phyloP scores from a whole-genome alignment of 2,113 vertebrate species.

The Pelecanus crispus region DNA sequence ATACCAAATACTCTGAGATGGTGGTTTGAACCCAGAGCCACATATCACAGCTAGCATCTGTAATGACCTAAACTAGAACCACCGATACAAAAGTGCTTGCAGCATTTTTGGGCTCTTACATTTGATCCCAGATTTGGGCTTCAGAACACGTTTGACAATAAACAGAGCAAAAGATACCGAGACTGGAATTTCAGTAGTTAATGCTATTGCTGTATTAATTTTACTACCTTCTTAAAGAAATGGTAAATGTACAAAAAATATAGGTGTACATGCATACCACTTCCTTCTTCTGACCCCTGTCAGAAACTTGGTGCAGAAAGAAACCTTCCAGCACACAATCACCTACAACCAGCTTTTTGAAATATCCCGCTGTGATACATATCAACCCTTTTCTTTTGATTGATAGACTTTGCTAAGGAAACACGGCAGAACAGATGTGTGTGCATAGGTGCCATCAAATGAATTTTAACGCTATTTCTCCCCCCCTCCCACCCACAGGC shows the following conservation, averaged over 20 bases:
- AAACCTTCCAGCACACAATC: neutral
- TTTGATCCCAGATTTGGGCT: neutral
- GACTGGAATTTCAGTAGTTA: neutral
- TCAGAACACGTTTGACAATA: neutral
- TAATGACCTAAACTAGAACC: neutral
- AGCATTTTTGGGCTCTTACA: neutral
- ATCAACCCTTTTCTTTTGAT: constrained; percentile 49
- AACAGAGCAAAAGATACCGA: neutral
- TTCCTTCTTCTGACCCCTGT: neutral
- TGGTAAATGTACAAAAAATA: neutral
- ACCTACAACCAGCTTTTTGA: constrained; percentile 33
- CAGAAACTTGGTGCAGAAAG: neutral
- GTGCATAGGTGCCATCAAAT: constrained; percentile 34
- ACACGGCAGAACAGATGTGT: constrained; percentile 40
- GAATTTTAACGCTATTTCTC: constrained; percentile 26
- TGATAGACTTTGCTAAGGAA: constrained; percentile 41
- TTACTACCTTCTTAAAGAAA: neutral
- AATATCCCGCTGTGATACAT: constrained; percentile 11
- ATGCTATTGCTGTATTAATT: neutral
- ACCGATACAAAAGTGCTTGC: neutral
- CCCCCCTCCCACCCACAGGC: neutral
- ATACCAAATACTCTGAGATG: neutral
- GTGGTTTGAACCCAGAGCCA: neutral
- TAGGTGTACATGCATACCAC: neutral
- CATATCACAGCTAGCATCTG: neutral